Conservation (phyloP, 2,888 invertebrate genomes). For the Blera fallax region DNA sequence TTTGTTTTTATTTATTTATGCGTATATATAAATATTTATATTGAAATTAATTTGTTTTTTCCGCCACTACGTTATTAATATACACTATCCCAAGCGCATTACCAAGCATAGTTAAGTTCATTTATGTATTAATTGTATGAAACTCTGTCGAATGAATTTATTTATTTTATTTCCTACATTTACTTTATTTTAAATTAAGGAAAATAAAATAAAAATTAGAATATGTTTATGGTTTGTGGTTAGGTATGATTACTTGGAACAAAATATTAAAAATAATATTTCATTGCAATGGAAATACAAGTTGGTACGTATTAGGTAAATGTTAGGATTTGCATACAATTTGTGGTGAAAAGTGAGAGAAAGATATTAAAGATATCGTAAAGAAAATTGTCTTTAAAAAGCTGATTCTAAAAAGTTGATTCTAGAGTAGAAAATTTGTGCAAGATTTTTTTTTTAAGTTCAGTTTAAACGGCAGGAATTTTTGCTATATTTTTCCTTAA, state of each 20-base stretch:
- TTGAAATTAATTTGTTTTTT: constrained; percentile 33
- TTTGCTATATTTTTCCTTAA: not conserved
- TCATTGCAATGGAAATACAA: no score
- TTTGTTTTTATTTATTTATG: constrained; percentile 13
- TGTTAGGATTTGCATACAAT: not conserved
- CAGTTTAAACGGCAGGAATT: constrained; percentile 35
- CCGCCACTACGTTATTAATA: constrained; percentile 63
- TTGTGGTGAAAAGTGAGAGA: no score
- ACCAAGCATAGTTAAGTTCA: constrained; percentile 60
- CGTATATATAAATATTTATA: constrained; percentile 45
- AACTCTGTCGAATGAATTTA: constrained; percentile 51
- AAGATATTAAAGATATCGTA: not conserved
- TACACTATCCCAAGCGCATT: constrained; percentile 69
- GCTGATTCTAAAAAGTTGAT: not conserved
- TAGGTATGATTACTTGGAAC: not conserved
- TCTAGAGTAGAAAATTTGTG: constrained; percentile 56
- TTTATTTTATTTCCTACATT: constrained; percentile 28
- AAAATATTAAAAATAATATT: not conserved
- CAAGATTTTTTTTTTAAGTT: constrained; percentile 22
- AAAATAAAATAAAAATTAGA: constrained; percentile 11
- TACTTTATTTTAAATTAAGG: not conserved
- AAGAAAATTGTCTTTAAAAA: not conserved
- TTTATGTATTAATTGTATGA: constrained; percentile 50
- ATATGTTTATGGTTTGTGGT: not conserved
- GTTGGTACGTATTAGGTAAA: not conserved